Evolutionary conservation across 1,140 invertebrate species (phyloP), one percentile per base, ranked within the genome.

Genomic region (Drosophila nigrodunni): DNA sequence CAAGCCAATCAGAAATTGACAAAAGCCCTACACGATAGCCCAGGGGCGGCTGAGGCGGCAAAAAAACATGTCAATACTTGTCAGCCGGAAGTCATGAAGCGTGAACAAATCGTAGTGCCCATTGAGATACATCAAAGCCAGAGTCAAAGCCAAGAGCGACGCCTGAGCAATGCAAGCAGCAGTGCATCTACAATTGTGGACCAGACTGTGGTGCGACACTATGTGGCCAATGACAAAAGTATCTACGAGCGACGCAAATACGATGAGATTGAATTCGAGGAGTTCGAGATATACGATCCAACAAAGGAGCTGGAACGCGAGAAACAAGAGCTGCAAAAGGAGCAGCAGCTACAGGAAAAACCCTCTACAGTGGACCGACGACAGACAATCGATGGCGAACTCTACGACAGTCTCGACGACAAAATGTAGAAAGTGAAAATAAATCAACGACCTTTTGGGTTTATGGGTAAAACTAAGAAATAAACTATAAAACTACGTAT

Each of bases 231-330:
- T 61, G 91, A 94, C 70, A 93, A 81, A 64, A 94, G 93, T 79
- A 91, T 93, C 64, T 92, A 80, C 15, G 90, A 94, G 57, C 91
- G 93, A 4, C 94, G 94, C 57, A 95, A 95, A 80, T 95, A 95
- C 79, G 95, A 95, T 7, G 96, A 97, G 74, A 97, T 97, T 94
- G 96, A 96, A 80, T 97, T 97, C 70, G 96, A 97, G 92, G 95
- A 96, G 70, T 97, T 96, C 74, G 96, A 97, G 93, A 94, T 97
- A 7, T 92, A 92, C 41, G 90, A 92, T 82, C 92, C 91, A 10
- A 79, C 74, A 60, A 92, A 92, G 37, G 83, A 81, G 1, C 49
- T 37, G 13, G 65, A 72, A 8, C 67, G 57, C 2, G 61, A 69
- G 4, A 58, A 75, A 10, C 59, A 64, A 15, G 64, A 82, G 54